Base-by-base conservation (phyloP, 2,888 invertebrate species). In the Campaea margaritaria region DNA sequence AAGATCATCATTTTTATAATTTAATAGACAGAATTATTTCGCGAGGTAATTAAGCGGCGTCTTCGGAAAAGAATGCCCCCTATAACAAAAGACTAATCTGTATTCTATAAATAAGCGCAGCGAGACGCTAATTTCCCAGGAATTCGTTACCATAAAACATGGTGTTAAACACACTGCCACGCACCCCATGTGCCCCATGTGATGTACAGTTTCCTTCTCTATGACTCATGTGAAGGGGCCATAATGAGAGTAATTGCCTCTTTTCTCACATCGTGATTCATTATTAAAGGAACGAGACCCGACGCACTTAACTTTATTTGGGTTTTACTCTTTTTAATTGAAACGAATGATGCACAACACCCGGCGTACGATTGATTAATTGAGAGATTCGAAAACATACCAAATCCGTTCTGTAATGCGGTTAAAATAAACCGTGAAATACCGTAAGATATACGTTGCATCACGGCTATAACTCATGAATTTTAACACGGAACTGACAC, bases 211-310 rank as follows among this genome's bases (percentile, higher is more conserved):
- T 83, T 84, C 84, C 83, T 80, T 67, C 71, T 61, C 70, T 73
- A 72, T 89, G 87, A 87, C 78, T 88, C 90, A 88, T 82, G 72
- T 78, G 77, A 73, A 67, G 50, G 65, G 54, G 73, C 70, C 76
- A 82, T 90, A 89, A 89, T 87, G 83, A 86, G 83, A 82, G 82
- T 89, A 89, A 91, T 91, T 90, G 89, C 85, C 73, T 78, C 80
- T 85, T 87, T 89, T 91, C 89, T 88, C 89, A 89, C 87, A 88
- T 86, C 81, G 88, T 91, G 91, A 90, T 90, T 91, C 91, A 87
- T 87, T 79, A 71, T 76, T 75, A 65, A 81, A 79, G 80, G 76
- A 83, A 81, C 78, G 77, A 82, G 78, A 75, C 76, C 75, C 78
- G 75, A 75, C 76, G 74, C 77, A 79, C 81, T 83, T 76, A 70